phyloP scores from a whole-genome alignment of 2,888 invertebrate genomes.

The Drosophila anomelani region DNA sequence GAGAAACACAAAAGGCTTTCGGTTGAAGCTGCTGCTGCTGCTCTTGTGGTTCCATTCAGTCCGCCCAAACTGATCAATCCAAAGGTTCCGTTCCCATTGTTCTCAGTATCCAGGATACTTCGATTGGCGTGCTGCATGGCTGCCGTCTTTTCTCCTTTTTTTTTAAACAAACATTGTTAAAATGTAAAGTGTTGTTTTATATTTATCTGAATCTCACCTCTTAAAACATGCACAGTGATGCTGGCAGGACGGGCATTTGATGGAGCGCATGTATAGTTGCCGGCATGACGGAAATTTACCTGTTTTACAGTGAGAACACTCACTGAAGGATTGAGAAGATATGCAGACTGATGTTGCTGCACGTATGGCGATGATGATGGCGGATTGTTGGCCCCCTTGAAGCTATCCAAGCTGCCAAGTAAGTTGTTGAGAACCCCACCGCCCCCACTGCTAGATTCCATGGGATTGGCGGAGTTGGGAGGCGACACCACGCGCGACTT shows the following conservation, averaged over 20 bases:
- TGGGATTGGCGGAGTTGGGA: slow-evolving; percentile 14
- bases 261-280: slow-evolving; percentile 93
- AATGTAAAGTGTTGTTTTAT: too few relatives aligned
- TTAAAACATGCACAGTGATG: slow-evolving; percentile 90
- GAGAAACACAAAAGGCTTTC: slow-evolving; percentile 51
- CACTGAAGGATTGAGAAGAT: slow-evolving; percentile 79
- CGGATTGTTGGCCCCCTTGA: slow-evolving; percentile 35
- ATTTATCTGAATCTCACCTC: slow-evolving; percentile 85
- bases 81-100: slow-evolving; percentile 67
- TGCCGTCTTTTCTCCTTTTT: slow-evolving; percentile 84
- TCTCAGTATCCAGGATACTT: slow-evolving; percentile 81
- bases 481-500: slow-evolving; percentile 35
- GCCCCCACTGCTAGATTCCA: slow-evolving; percentile 74
- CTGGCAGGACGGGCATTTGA: slow-evolving; percentile 91
- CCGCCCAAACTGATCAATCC: slow-evolving; percentile 64
- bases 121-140: slow-evolving; percentile 85
- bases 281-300: slow-evolving; percentile 88
- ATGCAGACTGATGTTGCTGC: slow-evolving; percentile 74
- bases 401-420: slow-evolving; percentile 23
- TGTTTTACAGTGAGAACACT: slow-evolving; percentile 89
- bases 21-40: slow-evolving; percentile 23
- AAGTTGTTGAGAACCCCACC: slow-evolving; percentile 84
- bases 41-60: slow-evolving; percentile 55
- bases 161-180: slow-evolving; percentile 32
- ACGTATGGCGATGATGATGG: slow-evolving; percentile 49